Conservation (phyloP, 2,888 invertebrate genomes). For the Lathronympha strigana region DNA sequence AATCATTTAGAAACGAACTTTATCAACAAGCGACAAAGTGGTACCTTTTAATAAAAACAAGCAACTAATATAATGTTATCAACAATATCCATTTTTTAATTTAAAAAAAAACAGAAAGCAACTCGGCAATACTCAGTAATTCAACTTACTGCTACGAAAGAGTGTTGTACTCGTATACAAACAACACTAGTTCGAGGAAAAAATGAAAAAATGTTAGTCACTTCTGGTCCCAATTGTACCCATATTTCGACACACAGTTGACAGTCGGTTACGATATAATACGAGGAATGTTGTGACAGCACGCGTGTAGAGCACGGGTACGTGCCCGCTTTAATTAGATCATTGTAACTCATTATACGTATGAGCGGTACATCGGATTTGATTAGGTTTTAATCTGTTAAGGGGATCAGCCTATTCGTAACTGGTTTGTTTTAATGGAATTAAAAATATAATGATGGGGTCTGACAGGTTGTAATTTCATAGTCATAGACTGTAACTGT, state of each 20-base stretch:
- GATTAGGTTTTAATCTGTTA: slow-evolving; percentile 31
- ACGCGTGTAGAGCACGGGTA: slow-evolving; percentile 58
- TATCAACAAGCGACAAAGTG: too few relatives aligned
- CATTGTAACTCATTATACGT: slow-evolving; percentile 73
- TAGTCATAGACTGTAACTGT: neutral
- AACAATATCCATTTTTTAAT: too few relatives aligned
- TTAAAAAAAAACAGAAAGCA: too few relatives aligned
- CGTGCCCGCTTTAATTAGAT: slow-evolving; percentile 65
- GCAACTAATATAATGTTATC: too few relatives aligned
- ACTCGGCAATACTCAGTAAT: too few relatives aligned
- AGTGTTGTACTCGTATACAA: too few relatives aligned
- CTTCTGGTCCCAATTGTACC: slow-evolving; percentile 55
- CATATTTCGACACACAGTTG: slow-evolving; percentile 73
- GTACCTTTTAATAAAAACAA: too few relatives aligned
- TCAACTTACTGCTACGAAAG: too few relatives aligned
- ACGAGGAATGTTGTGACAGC: slow-evolving; percentile 71
- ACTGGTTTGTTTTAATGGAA: slow-evolving; percentile 36
- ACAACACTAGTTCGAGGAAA: too few relatives aligned
- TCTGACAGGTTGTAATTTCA: neutral
- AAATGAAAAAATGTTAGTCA: neutral
- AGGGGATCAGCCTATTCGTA: slow-evolving; percentile 27
- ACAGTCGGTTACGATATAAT: slow-evolving; percentile 60
- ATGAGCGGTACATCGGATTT: slow-evolving; percentile 47
- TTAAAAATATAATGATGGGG: slow-evolving; percentile 15
- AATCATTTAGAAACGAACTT: too few relatives aligned